Conservation (phyloP, 2,888 invertebrate genomes). For the Congeria kusceri region DNA sequence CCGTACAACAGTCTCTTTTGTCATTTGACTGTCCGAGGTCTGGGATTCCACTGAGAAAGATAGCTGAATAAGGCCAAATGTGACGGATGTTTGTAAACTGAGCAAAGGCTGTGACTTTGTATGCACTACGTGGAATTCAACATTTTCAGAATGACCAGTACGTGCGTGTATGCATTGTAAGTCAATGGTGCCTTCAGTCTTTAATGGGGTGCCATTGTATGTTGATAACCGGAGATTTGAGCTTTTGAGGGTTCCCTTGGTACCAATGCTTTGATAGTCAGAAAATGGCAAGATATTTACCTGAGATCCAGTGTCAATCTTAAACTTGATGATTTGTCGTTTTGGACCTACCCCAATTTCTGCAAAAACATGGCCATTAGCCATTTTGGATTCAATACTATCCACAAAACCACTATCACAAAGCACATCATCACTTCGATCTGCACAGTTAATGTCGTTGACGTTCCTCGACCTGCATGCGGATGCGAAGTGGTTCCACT, state of each 20-base stretch:
- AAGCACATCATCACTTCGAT: neutral
- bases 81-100: constrained; percentile 7
- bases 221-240: constrained; percentile 20
- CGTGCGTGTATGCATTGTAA: constrained; percentile 4
- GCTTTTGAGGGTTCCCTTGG: neutral
- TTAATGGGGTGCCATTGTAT: constrained; percentile 16
- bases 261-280: neutral
- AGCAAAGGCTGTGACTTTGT: constrained; percentile 14
- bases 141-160: constrained; percentile 1
- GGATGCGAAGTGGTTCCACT: constrained; percentile 16
- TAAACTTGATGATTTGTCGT: neutral
- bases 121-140: constrained; percentile 12
- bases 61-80: constrained; percentile 3
- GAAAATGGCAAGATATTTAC: neutral
- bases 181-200: constrained; percentile 13
- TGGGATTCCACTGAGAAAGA: constrained; percentile 1
- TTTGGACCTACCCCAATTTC: constrained; percentile 3
- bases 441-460: neutral
- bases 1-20: constrained; percentile 3
- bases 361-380: neutral
- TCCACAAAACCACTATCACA: constrained; percentile 6
- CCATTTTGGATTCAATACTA: constrained; percentile 2
- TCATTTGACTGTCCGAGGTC: neutral
- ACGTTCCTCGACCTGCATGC: constrained; percentile 6
- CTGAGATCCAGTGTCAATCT: constrained; percentile 18